These are phyloP conservation scores for Dicerorhinus sumatrensis DNA, from an alignment of 2,113 vertebrate genomes.

Conservation along the genomic window DNA sequence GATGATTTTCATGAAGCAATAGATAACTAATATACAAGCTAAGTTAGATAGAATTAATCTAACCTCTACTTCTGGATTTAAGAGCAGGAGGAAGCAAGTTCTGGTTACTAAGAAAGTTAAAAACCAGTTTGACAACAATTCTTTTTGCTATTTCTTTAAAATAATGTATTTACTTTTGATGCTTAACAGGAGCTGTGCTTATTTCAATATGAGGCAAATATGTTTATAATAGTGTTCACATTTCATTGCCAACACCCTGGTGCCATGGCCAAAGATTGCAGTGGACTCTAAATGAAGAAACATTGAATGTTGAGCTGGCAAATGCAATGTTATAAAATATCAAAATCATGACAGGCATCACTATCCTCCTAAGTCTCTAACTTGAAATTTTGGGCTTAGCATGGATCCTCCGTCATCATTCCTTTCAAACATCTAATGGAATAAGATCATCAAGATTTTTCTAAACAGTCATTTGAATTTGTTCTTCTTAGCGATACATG, in stretches of 20 bases:
- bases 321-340: background rate
- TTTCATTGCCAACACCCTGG: background rate
- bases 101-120: background rate
- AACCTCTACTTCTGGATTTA: background rate
- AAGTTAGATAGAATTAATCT: background rate
- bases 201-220: background rate
- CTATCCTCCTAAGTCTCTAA: background rate
- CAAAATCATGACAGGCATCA: background rate
- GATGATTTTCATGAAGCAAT: background rate
- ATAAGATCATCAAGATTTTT: background rate
- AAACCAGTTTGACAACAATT: background rate
- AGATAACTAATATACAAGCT: background rate
- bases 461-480: background rate
- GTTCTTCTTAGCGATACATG: background rate
- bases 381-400: background rate
- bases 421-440: background rate
- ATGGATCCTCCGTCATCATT: background rate
- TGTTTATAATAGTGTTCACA: background rate
- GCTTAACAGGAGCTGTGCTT: background rate
- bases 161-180: background rate
- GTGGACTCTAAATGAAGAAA: background rate
- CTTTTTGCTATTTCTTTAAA: background rate
- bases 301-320: background rate
- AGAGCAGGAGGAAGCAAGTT: background rate
- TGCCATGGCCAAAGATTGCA: background rate